Evolutionary conservation across 2,888 invertebrate genomes (phyloP).

Genomic region (Bellardia pandia): DNA sequence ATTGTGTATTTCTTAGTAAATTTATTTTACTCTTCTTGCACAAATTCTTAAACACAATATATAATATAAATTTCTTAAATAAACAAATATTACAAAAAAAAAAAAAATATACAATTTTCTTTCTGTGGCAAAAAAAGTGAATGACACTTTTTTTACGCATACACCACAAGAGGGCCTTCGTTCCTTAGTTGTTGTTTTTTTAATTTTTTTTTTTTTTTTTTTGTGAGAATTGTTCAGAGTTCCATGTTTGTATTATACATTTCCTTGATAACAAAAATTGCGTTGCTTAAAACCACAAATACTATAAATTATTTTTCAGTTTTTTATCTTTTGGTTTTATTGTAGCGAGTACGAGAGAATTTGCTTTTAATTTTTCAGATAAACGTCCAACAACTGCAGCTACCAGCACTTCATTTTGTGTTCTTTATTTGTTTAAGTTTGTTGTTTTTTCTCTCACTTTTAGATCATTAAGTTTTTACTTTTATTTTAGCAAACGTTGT

Average conservation of each 20-base stretch:
- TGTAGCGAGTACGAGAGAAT: conserved; percentile 22
- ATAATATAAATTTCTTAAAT: conserved; percentile 36
- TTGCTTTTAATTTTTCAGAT: conserved; percentile 57
- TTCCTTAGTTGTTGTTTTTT: not conserved
- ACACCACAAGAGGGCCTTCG: not conserved
- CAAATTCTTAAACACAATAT: not conserved
- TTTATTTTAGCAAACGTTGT: conserved; percentile 66
- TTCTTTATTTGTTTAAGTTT: conserved; percentile 42
- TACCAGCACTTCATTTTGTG: conserved; percentile 37
- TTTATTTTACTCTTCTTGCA: not conserved
- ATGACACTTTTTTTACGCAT: conserved; percentile 13
- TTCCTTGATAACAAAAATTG: conserved; percentile 62
- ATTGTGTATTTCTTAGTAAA: not conserved
- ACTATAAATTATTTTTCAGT: conserved; percentile 40
- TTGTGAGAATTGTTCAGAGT: conserved; percentile 24
- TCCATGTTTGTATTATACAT: conserved; percentile 27
- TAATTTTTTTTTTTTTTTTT: conserved; percentile 9
- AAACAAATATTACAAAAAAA: conserved; percentile 30
- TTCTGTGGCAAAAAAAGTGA: not conserved
- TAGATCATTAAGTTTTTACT: conserved; percentile 61
- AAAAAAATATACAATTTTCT: not conserved
- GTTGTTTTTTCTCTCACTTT: conserved; percentile 51
- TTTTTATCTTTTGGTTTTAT: conserved; percentile 56
- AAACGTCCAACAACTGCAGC: conserved; percentile 40
- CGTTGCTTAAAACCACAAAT: conserved; percentile 66